Evolutionary conservation across 2,888 invertebrate genomes (phyloP).

Genomic region (Stegana nigrithorax): DNA sequence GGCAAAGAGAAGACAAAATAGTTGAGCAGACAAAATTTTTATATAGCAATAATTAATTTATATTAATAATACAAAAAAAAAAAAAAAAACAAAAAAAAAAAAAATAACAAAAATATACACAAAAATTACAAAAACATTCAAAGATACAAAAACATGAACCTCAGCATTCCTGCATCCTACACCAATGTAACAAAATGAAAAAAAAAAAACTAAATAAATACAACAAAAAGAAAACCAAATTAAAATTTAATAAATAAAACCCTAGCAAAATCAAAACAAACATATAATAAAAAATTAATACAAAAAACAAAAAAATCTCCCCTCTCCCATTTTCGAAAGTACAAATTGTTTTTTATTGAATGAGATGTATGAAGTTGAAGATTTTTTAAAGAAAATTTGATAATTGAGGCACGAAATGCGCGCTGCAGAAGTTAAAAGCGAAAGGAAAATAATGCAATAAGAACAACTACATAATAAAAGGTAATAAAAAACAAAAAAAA

Average conservation of each 20-base stretch:
- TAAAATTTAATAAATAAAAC: slow-evolving; percentile 41
- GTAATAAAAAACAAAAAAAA: background rate
- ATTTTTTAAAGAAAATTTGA: slow-evolving; percentile 47
- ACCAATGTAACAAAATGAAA: slow-evolving; percentile 56
- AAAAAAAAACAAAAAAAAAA: slow-evolving; percentile 37
- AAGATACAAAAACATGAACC: slow-evolving; percentile 65
- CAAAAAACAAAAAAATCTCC: slow-evolving; percentile 52
- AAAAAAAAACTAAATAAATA: slow-evolving; percentile 33
- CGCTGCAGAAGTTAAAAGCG: slow-evolving; percentile 19
- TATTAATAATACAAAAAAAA: slow-evolving; percentile 50
- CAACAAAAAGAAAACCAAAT: slow-evolving; percentile 31
- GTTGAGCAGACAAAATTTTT: slow-evolving; percentile 23
- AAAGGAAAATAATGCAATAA: slow-evolving; percentile 16
- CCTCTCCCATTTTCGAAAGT: slow-evolving; percentile 69
- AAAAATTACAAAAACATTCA: slow-evolving; percentile 54
- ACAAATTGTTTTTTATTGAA: slow-evolving; percentile 69
- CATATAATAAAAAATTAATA: slow-evolving; percentile 40
- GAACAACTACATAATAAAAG: background rate
- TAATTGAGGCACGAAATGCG: slow-evolving; percentile 5
- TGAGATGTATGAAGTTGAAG: slow-evolving; percentile 25
- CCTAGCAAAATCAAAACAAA: slow-evolving; percentile 55
- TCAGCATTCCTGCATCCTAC: slow-evolving; percentile 64
- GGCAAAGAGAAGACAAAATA: slow-evolving; percentile 26
- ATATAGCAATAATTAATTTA: slow-evolving; percentile 29
- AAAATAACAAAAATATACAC: slow-evolving; percentile 44